These are phyloP conservation scores for Zingel zingel DNA, from an alignment of 2,113 vertebrate genomes.

Conservation along the genomic window DNA sequence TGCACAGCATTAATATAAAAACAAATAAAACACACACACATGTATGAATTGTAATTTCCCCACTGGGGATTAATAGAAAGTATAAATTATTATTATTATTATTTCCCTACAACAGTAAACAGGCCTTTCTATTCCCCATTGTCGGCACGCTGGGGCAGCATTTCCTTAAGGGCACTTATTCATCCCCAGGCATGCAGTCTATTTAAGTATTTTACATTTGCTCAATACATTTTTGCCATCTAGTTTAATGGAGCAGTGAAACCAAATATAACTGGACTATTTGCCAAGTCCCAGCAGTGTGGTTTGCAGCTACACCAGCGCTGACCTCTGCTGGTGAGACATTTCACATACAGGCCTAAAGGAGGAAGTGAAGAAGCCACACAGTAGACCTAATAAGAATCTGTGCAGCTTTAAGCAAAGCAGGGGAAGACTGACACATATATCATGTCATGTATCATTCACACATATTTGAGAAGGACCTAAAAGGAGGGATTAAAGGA, in stretches of 20 bases:
- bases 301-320: constrained; percentile 13
- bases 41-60: not conserved
- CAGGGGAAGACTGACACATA: not conserved
- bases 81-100: no score
- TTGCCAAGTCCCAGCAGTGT: constrained; percentile 47
- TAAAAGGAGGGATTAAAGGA: not conserved
- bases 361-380: not conserved
- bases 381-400: not conserved
- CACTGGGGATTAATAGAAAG: no score
- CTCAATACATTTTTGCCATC: constrained; percentile 43
- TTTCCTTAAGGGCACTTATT: constrained; percentile 31
- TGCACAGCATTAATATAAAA: not conserved
- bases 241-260: constrained; percentile 67
- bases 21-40: constrained; percentile 2
- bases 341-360: constrained; percentile 28
- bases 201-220: constrained; percentile 53
- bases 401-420: not conserved
- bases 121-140: not conserved
- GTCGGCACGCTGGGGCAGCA: not conserved
- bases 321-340: constrained; percentile 73
- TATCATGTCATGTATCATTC: not conserved
- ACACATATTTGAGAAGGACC: not conserved
- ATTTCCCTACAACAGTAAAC: no score
- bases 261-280: constrained; percentile 65
- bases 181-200: constrained; percentile 14